Conservation (phyloP, 37 sponge, comb jelly and placozoan species). For the Geodia barretti region DNA sequence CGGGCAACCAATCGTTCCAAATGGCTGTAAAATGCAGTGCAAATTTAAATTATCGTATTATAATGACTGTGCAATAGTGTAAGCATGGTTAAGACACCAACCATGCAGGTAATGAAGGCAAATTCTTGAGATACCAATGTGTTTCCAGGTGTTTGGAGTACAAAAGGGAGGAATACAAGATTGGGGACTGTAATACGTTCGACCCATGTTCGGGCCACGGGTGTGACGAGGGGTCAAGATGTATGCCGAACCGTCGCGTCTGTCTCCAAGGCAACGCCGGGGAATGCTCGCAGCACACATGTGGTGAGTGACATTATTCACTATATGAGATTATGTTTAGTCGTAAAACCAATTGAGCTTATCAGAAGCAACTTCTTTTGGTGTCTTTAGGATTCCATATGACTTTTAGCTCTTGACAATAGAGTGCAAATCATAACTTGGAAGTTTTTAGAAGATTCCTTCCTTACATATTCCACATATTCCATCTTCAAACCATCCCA, state of each 20-base stretch:
- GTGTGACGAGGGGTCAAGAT: conserved; percentile 6
- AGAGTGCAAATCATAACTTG: too few relatives aligned
- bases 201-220: conserved; percentile 15
- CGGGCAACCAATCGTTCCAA: too few relatives aligned
- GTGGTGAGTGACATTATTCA: conserved; percentile 25
- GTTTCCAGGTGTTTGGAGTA: conserved; percentile 43
- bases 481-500: too few relatives aligned
- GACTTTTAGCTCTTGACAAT: neutral
- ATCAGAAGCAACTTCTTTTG: neutral
- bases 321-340: neutral
- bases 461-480: too few relatives aligned
- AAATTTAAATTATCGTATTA: too few relatives aligned
- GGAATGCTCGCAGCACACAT: conserved; percentile 36
- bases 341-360: neutral
- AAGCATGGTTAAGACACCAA: too few relatives aligned
- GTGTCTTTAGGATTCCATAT: neutral
- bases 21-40: too few relatives aligned
- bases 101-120: too few relatives aligned
- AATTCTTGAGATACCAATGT: too few relatives aligned
- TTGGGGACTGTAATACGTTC: conserved; percentile 19
- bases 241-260: conserved; percentile 22
- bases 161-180: neutral
- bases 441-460: too few relatives aligned
- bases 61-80: too few relatives aligned
- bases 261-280: conserved; percentile 7